These are phyloP conservation scores for Tryphoninae sp. DNA, from an alignment of 2,888 invertebrate species.

Conservation along the genomic window DNA sequence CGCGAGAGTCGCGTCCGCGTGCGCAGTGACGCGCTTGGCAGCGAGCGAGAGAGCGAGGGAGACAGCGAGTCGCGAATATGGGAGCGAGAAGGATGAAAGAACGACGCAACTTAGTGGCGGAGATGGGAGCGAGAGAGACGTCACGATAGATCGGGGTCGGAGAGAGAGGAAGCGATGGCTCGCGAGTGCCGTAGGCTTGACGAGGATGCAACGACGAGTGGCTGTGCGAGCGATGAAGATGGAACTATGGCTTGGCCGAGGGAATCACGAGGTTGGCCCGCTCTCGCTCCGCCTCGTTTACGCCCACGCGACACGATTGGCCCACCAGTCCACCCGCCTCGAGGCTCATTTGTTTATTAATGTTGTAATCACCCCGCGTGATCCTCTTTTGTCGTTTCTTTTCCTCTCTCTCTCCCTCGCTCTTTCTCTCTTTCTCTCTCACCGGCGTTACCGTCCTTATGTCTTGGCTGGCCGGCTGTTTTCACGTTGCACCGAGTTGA, in stretches of 20 bases:
- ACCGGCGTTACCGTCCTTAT: conserved; percentile 16
- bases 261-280: conserved; percentile 64
- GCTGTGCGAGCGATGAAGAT: conserved; percentile 45
- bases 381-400: conserved; percentile 80
- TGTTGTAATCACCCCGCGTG: conserved; percentile 80
- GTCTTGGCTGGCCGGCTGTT: conserved; percentile 26
- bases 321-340: conserved; percentile 76
- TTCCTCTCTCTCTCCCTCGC: conserved; percentile 38
- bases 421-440: conserved; percentile 33
- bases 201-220: conserved; percentile 26
- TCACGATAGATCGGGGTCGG: conserved; percentile 23
- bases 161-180: conserved; percentile 16
- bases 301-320: conserved; percentile 79
- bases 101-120: conserved; percentile 24
- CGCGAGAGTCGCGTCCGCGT: conserved; percentile 9
- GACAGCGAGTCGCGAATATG: conserved; percentile 60
- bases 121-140: conserved; percentile 33
- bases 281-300: conserved; percentile 76
- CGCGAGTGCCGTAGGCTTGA: too few species aligned
- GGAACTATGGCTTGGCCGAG: conserved; percentile 29
- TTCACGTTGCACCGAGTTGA: conserved; percentile 43
- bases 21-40: background rate
- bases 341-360: conserved; percentile 81
- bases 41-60: background rate
- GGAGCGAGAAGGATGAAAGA: conserved; percentile 58